Evolutionary conservation across 2,797 vertebrate species (phyloP).

Genomic region (Leucoraja ocellata): DNA sequence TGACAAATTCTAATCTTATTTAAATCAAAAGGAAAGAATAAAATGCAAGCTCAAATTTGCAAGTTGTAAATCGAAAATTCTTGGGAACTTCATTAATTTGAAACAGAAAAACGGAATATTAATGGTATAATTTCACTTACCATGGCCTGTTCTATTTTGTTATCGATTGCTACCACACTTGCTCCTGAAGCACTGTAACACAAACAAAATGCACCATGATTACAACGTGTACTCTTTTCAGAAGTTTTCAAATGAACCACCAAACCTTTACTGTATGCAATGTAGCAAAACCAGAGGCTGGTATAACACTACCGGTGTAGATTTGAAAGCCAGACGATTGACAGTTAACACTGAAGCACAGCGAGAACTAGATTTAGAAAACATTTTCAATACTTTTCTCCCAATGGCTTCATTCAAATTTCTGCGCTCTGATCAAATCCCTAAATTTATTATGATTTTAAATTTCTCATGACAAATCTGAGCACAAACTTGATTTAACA

Average conservation of each 20-base stretch:
- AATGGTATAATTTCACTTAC: constrained; percentile 63
- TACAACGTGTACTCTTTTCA: background rate
- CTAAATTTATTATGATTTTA: background rate
- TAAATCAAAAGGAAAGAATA: background rate
- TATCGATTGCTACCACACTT: constrained; percentile 92
- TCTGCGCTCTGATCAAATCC: background rate
- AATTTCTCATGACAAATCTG: background rate
- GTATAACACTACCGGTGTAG: background rate
- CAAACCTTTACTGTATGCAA: background rate
- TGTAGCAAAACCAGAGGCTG: background rate
- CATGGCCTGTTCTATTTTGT: constrained; percentile 99
- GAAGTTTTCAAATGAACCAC: background rate
- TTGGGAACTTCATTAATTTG: background rate
- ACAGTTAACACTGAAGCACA: background rate
- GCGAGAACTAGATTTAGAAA: background rate
- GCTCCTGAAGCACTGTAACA: constrained; percentile 78
- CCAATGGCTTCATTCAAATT: background rate
- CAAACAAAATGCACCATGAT: constrained; percentile 13
- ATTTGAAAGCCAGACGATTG: background rate
- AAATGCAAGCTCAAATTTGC: background rate
- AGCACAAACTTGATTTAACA: background rate
- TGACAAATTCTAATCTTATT: background rate
- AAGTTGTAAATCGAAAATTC: constrained; percentile 7
- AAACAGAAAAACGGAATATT: background rate
- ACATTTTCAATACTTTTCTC: background rate